A percentile compares a stretch with the other conserved stretches of the same genome.
These are phyloP conservation scores for Sparidentex hasta DNA, from an alignment of 2,797 vertebrate species.

Conservation along the genomic window DNA sequence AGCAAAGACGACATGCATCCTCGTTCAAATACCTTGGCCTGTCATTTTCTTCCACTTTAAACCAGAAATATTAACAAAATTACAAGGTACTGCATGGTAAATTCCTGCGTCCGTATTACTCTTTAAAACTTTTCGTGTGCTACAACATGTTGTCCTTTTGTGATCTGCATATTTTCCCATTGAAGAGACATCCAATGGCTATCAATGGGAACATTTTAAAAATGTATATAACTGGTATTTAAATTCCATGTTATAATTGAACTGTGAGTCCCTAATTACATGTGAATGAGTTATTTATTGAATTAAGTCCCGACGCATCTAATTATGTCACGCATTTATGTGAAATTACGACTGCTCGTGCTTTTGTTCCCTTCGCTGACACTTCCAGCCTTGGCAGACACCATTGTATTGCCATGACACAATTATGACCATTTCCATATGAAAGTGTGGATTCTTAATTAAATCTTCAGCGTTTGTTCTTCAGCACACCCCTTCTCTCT, in stretches of 20 bases:
- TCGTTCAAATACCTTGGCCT: too few relatives aligned
- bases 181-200: too few relatives aligned
- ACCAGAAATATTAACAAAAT: too few relatives aligned
- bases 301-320: constrained; percentile 1
- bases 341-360: constrained; percentile 9
- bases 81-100: too few relatives aligned
- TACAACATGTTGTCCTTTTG: neutral
- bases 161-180: neutral
- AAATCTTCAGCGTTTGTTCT: constrained; percentile 33
- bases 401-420: constrained; percentile 15
- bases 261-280: constrained; percentile 5
- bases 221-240: constrained; percentile 5
- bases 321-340: constrained; percentile 28
- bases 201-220: neutral
- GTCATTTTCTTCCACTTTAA: too few relatives aligned
- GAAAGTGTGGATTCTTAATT: constrained; percentile 23
- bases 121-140: neutral
- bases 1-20: too few relatives aligned
- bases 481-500: neutral
- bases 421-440: constrained; percentile 13
- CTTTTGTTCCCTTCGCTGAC: constrained; percentile 22
- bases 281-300: constrained; percentile 28
- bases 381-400: constrained; percentile 22
- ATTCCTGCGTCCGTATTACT: neutral
- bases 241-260: constrained; percentile 1